Percentiles rank a stretch among this genome's conserved stretches.
These are phyloP conservation scores for Caenorhabditis sp. DNA, from an alignment of 2,888 invertebrate genomes.

Conservation along the genomic window DNA sequence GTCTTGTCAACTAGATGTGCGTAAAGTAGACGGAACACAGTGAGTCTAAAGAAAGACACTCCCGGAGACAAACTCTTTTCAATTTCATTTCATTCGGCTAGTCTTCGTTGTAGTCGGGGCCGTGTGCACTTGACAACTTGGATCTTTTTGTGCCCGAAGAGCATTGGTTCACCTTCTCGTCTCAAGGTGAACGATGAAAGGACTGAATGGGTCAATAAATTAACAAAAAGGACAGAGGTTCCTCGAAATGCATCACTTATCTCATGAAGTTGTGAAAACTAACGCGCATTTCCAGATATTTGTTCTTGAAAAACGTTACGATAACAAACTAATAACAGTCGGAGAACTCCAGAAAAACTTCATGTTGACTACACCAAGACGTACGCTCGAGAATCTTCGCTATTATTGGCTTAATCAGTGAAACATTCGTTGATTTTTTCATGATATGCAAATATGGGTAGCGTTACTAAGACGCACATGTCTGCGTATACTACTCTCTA, in stretches of 20 bases:
- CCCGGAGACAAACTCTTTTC: constrained; percentile 53
- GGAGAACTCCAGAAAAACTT: too few species aligned
- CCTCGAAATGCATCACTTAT: too few species aligned
- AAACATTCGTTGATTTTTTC: too few species aligned
- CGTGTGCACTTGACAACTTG: constrained; percentile 56
- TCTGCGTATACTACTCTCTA: constrained; percentile 24
- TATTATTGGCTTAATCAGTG: too few species aligned
- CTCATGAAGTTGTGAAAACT: too few species aligned
- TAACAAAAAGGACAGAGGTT: not conserved
- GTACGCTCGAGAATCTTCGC: too few species aligned
- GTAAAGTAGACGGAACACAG: constrained; percentile 17
- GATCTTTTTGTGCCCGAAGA: constrained; percentile 48
- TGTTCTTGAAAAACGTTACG: too few species aligned
- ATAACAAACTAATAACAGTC: too few species aligned
- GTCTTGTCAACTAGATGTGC: not conserved
- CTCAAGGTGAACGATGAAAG: constrained; percentile 14
- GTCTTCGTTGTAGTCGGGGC: constrained; percentile 34
- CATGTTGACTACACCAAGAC: too few species aligned
- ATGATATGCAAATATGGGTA: constrained; percentile 40
- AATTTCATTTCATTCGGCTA: constrained; percentile 52
- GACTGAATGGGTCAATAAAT: constrained; percentile 21
- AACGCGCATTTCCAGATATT: too few species aligned
- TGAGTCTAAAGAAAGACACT: constrained; percentile 42
- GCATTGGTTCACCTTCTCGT: constrained; percentile 31
- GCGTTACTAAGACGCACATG: constrained; percentile 25